Evolutionary conservation across 2,888 invertebrate genomes (phyloP).

Genomic region (Neoaliturus tenellus): DNA sequence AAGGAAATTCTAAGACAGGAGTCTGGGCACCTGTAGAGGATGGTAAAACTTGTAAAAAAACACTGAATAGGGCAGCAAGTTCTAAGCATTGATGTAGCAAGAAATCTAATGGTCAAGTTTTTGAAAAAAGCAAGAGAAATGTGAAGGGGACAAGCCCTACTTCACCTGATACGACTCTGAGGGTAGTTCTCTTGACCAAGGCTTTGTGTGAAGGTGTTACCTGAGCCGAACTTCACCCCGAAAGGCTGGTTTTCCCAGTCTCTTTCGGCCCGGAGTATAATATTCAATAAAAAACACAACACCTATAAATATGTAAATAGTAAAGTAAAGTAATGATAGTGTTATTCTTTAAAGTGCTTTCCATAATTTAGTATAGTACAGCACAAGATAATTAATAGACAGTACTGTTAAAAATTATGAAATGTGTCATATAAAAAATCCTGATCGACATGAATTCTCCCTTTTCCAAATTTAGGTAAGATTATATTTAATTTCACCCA

Average conservation of each 20-base stretch:
- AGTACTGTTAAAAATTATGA: neutral
- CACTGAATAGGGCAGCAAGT: slow-evolving; percentile 21
- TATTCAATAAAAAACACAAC: neutral
- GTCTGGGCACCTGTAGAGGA: no score
- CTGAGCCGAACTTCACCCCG: slow-evolving; percentile 4
- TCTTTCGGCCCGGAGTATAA: neutral
- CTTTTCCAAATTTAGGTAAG: neutral
- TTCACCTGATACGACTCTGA: slow-evolving; percentile 3
- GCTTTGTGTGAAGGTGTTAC: neutral
- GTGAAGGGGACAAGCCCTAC: neutral
- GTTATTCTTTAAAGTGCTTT: neutral
- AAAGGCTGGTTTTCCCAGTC: slow-evolving; percentile 17
- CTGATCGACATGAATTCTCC: neutral
- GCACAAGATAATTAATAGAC: no score
- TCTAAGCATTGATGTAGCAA: neutral
- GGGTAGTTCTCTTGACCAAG: neutral
- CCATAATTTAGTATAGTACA: no score
- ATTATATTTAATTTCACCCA: slow-evolving; percentile 2
- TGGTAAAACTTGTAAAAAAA: no score
- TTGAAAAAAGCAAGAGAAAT: slow-evolving; percentile 8
- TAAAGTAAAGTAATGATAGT: neutral
- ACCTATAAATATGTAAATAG: slow-evolving; percentile 26
- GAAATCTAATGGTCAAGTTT: neutral
- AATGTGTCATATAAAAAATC: no score
- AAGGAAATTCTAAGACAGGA: no score